Conservation (phyloP, 2,888 invertebrate genomes). For the Cephus spinipes region DNA sequence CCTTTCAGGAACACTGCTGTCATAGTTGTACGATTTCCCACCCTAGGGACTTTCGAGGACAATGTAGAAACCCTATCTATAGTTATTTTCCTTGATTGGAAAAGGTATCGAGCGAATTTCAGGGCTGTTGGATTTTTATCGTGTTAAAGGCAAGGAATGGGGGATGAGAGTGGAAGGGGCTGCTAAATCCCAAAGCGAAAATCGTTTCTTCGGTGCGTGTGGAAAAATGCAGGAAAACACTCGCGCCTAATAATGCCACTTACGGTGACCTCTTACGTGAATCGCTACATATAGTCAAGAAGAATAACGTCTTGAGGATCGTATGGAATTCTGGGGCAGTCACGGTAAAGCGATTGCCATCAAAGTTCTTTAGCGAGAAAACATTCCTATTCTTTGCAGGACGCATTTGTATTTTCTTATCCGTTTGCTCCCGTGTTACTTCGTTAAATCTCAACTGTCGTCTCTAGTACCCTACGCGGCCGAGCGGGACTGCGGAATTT, state of each 20-base stretch:
- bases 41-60: not conserved
- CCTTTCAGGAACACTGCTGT: not conserved
- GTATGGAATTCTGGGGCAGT: not conserved
- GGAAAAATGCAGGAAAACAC: not conserved
- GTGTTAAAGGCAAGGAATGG: not conserved
- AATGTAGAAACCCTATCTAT: not conserved
- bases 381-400: not conserved
- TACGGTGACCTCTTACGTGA: not conserved
- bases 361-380: not conserved
- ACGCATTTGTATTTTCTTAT: not conserved
- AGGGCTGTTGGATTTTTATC: not conserved
- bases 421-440: not conserved
- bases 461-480: not conserved
- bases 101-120: not conserved
- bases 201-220: not conserved
- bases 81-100: not conserved
- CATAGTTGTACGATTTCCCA: not conserved
- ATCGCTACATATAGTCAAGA: not conserved
- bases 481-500: not conserved
- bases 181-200: not conserved
- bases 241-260: not conserved
- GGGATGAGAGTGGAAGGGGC: not conserved
- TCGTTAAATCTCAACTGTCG: not conserved
- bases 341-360: not conserved
- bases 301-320: not conserved